Percentiles rank a stretch among this genome's conserved stretches.
phyloP scores from a whole-genome alignment of 2,888 invertebrate species.

The Rhagonycha lutea region DNA sequence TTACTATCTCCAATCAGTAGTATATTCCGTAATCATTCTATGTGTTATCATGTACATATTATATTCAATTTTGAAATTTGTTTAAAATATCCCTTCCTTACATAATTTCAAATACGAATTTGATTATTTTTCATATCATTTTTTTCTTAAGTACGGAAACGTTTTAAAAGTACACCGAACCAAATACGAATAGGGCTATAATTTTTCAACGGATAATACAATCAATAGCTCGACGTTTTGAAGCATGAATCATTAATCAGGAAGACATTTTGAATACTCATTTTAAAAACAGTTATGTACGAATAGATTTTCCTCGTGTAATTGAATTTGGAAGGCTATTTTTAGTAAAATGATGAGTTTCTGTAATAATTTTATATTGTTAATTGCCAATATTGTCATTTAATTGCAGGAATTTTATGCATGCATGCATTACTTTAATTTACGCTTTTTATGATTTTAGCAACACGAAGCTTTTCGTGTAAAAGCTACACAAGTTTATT shows the following conservation, averaged over 20 bases:
- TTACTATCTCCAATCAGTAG: too few relatives aligned
- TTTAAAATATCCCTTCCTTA: too few relatives aligned
- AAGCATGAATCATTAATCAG: neutral
- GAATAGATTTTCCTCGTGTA: neutral
- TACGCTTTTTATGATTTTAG: neutral
- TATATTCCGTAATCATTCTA: too few relatives aligned
- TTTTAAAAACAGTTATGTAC: neutral
- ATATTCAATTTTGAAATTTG: too few relatives aligned
- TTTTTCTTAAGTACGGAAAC: neutral
- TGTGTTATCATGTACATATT: too few relatives aligned
- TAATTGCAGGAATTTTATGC: neutral
- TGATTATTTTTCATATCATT: neutral
- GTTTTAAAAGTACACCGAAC: neutral
- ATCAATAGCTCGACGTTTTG: neutral
- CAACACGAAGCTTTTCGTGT: neutral
- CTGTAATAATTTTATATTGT: neutral
- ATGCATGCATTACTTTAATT: neutral
- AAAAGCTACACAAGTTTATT: neutral
- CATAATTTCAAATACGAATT: neutral
- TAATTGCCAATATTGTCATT: neutral
- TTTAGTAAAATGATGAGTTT: neutral
- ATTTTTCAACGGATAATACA: neutral
- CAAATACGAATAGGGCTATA: neutral
- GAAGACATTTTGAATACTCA: neutral
- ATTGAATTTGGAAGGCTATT: neutral